Evolutionary conservation across 2,888 invertebrate genomes (phyloP).

Genomic region (Eupithecia insigniata): DNA sequence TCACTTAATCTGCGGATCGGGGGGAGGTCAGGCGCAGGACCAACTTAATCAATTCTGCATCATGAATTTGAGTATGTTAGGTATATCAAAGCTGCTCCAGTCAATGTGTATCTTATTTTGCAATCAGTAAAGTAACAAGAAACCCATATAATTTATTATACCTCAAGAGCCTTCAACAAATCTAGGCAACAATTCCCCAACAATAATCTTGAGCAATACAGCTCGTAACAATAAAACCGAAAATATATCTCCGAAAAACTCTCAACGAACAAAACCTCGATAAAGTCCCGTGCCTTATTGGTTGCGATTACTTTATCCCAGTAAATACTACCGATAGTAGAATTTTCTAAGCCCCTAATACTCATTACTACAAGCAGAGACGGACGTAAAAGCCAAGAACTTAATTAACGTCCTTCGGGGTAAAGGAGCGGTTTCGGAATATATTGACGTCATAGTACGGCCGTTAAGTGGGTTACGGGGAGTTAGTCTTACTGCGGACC

Average conservation of each 20-base stretch:
- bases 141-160: background rate
- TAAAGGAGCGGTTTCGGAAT: conserved; percentile 23
- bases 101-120: background rate
- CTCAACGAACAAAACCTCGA: conserved; percentile 8
- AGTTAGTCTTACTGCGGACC: too few species aligned
- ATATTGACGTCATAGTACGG: background rate
- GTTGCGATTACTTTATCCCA: conserved; percentile 21
- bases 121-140: background rate
- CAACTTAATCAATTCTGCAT: background rate
- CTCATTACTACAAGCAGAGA: conserved; percentile 67
- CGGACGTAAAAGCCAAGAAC: conserved; percentile 74
- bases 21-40: background rate
- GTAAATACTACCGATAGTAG: conserved; percentile 39
- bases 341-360: conserved; percentile 50
- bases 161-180: background rate
- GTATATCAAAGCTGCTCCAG: background rate
- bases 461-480: background rate
- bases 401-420: conserved; percentile 69
- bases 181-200: background rate
- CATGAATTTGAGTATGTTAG: background rate
- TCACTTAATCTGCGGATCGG: background rate
- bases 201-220: conserved; percentile 1
- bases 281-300: conserved; percentile 25
- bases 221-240: conserved; percentile 8
- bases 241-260: conserved; percentile 16